Percentiles rank a stretch among this genome's conserved stretches.
These are phyloP conservation scores for Caenorhabditis briggsae DNA, from an alignment of 1,140 invertebrate genomes.

Conservation along the genomic window DNA sequence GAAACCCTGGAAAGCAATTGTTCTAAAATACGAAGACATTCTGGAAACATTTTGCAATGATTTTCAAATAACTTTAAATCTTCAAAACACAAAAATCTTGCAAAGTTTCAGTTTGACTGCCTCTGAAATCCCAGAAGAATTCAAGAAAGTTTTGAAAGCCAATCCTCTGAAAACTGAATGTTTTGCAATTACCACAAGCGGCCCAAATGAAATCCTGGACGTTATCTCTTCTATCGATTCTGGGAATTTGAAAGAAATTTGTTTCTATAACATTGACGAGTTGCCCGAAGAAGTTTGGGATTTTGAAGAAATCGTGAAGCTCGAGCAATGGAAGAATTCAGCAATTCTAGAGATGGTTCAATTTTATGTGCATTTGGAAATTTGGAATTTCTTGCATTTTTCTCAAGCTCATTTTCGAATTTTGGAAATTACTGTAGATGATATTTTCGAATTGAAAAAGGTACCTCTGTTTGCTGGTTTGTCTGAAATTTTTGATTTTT, in stretches of 20 bases:
- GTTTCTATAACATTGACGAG: not conserved
- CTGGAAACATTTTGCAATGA: not conserved
- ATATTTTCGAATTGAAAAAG: not conserved
- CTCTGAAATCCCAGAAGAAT: not conserved
- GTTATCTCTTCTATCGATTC: not conserved
- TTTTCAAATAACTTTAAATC: not conserved
- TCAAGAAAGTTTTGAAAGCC: not conserved
- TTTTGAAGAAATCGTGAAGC: not conserved
- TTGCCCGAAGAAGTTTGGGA: not conserved
- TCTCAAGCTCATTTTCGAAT: not conserved
- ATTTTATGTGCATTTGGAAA: not conserved
- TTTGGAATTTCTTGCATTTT: no score
- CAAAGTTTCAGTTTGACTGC: not conserved
- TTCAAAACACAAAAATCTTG: not conserved
- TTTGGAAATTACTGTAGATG: not conserved
- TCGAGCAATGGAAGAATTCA: not conserved
- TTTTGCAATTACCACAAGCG: not conserved
- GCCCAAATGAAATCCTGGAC: not conserved
- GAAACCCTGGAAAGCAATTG: not conserved
- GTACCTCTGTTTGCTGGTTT: not conserved
- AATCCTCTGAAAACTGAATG: not conserved
- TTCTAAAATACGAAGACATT: not conserved
- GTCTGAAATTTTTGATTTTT: not conserved
- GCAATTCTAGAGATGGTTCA: not conserved
- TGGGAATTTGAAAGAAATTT: not conserved